phyloP scores from a whole-genome alignment of 1,140 invertebrate species.

The Semibalanus balanoides region DNA sequence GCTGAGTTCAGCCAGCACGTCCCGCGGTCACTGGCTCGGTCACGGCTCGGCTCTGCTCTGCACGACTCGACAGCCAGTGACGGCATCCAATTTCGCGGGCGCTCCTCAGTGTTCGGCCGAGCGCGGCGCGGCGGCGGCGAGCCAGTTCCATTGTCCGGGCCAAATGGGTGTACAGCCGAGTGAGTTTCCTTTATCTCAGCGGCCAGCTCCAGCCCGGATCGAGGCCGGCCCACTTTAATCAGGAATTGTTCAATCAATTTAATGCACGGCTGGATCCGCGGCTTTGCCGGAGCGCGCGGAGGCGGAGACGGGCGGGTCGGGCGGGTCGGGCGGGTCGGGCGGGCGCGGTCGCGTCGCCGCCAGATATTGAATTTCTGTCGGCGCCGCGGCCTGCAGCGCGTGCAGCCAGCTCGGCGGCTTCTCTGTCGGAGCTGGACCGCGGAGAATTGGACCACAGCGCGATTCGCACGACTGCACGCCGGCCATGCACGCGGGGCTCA shows the following conservation, averaged over 20 bases:
- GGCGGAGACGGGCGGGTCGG: no score
- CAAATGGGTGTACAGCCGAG: background rate
- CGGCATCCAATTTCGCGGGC: background rate
- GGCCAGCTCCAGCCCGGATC: background rate
- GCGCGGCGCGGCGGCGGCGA: no score
- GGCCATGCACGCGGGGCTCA: background rate
- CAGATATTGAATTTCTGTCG: constrained; percentile 1
- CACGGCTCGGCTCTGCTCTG: no score
- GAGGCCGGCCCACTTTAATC: background rate
- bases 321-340: no score
- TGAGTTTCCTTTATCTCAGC: background rate
- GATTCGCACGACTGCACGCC: background rate
- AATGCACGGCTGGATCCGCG: background rate
- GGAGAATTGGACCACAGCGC: background rate
- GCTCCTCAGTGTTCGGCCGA: background rate
- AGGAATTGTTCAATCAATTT: constrained; percentile 2
- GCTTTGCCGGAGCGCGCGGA: background rate
- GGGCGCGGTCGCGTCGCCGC: no score
- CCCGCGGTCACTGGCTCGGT: no score
- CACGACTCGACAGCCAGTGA: no score
- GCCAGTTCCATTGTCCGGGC: background rate
- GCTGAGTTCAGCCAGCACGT: no score
- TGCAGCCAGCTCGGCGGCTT: background rate
- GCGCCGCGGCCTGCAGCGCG: no score
- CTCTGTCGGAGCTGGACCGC: background rate